Evolutionary conservation across 2,113 vertebrate species (phyloP).

Genomic region (Pitta sordida): DNA sequence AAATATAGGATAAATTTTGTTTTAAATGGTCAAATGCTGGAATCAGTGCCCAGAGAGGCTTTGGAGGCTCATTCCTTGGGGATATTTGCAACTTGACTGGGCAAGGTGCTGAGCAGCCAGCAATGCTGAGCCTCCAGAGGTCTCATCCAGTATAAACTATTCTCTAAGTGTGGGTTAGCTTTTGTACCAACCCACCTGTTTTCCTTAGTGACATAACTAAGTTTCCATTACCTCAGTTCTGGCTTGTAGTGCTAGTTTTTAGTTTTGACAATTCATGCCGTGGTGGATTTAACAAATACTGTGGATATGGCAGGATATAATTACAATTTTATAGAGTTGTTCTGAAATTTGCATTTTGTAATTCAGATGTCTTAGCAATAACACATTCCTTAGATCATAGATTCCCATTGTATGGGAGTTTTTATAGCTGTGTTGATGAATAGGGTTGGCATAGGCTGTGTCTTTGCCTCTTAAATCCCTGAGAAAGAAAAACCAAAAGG

Average conservation of each 20-base stretch:
- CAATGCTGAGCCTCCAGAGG: too few relatives aligned
- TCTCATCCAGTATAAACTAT: background rate
- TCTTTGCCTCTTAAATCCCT: background rate
- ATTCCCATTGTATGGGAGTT: background rate
- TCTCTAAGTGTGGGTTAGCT: background rate
- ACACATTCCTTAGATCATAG: background rate
- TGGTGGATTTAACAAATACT: background rate
- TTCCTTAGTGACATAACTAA: background rate
- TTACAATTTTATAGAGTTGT: background rate
- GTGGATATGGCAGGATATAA: background rate
- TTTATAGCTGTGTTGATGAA: background rate
- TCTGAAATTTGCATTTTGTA: background rate
- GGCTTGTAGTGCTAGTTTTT: background rate
- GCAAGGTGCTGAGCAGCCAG: background rate
- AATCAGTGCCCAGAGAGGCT: background rate
- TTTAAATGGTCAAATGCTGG: fast-evolving
- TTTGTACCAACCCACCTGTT: background rate
- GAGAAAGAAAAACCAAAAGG: background rate
- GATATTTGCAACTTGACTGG: background rate
- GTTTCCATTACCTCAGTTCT: background rate
- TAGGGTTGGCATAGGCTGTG: background rate
- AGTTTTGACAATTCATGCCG: background rate
- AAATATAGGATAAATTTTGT: background rate
- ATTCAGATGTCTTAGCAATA: background rate
- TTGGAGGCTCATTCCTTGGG: background rate